phyloP scores from a whole-genome alignment of 2,113 vertebrate species.

The Burhinus oedicnemus region DNA sequence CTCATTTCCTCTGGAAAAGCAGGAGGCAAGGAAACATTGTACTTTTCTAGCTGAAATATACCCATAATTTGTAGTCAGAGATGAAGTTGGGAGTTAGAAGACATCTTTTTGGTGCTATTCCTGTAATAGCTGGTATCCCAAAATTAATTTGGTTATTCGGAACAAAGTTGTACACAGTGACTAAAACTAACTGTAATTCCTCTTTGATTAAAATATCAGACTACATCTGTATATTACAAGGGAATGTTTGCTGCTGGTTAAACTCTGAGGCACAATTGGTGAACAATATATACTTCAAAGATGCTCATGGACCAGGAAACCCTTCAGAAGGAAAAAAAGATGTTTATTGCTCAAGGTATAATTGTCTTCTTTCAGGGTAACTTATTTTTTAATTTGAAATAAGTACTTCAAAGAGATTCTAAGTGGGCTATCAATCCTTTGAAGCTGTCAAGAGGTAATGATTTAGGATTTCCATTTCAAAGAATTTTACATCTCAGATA shows the following conservation, averaged over 20 bases:
- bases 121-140: neutral
- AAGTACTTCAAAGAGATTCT: slow-evolving; percentile 65
- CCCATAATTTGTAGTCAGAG: neutral
- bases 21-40: rapidly evolving
- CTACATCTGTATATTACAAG: neutral
- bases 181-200: neutral
- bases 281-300: slow-evolving; percentile 12
- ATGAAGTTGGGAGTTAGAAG: neutral
- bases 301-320: neutral
- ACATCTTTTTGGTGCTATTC: neutral
- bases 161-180: neutral
- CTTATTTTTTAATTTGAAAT: slow-evolving; percentile 59
- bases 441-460: slow-evolving; percentile 65
- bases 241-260: neutral
- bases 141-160: neutral
- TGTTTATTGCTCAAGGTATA: slow-evolving; percentile 39
- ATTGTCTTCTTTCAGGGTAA: slow-evolving; percentile 50
- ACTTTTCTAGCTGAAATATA: neutral
- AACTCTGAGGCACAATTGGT: neutral
- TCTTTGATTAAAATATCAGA: neutral
- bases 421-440: slow-evolving; percentile 59
- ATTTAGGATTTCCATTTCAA: slow-evolving; percentile 72
- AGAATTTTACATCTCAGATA: slow-evolving; percentile 55
- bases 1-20: neutral
- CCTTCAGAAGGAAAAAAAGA: slow-evolving; percentile 2